Evolutionary conservation across 2,113 vertebrate genomes (phyloP), one percentile per base, ranked within the genome.

Genomic region (Haemorhous mexicanus): DNA sequence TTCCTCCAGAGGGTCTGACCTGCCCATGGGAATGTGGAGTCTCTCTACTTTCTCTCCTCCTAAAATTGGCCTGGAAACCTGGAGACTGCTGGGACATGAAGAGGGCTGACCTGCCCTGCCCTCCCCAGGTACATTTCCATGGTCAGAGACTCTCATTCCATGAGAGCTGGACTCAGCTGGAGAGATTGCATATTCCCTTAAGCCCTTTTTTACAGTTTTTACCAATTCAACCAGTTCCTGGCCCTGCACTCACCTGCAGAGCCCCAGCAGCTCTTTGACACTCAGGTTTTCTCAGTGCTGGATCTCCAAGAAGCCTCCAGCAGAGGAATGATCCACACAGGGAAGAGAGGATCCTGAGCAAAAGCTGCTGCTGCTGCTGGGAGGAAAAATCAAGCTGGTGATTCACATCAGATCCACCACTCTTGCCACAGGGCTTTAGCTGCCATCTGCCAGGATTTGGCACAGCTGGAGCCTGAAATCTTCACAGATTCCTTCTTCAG

Each of bases 351-450:
- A 32, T 16, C 39, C 50, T 16, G 55, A 77, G 74, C 26, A 73
- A 39, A 43, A 44, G 1, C 1, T 59, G 77, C 37, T 58, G 77
- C 37, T 58, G 75, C 70, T 37, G 47, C 49, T 47, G 27, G 75
- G 18, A 70, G 47, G 41, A 70, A 24, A 50, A 37, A 13, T 53
- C 7, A 13, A 66, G 23, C 55, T 61, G 4, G 35, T 3, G 5
- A 26, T 10, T 32, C 32, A 44, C 1, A 0, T 53, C 1, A 1
- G n/a, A 32, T n/a, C 39, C 2, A 2, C 81, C 59, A 35, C 16
- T 6, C 37, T 33, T 46, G 26, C 53, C 17, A 3, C 26, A 23
- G 8, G 3, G 53, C 26, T 93, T 56, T 21, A 37, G 14, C 20
- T 64, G 59, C 43, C 69, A 16, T 46, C 74, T 75, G 47, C 66